Evolutionary conservation across 2,888 invertebrate species (phyloP).

Genomic region (Vesta saturnalis): DNA sequence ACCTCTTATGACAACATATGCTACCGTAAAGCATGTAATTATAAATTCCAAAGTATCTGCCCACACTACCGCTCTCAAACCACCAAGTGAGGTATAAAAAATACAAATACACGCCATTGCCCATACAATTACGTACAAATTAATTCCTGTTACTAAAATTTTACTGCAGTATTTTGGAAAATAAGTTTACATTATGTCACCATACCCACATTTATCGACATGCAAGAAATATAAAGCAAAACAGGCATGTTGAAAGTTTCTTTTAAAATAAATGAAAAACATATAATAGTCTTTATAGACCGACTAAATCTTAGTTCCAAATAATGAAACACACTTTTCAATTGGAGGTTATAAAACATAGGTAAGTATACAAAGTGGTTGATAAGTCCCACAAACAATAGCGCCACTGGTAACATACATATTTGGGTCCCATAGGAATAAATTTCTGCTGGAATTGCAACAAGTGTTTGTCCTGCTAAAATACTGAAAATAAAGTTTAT

Average conservation of each 20-base stretch:
- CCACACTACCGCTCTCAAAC: conserved; percentile 73
- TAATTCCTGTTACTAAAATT: conserved; percentile 72
- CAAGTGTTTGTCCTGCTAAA: conserved; percentile 67
- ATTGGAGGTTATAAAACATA: conserved; percentile 75
- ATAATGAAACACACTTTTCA: conserved; percentile 76
- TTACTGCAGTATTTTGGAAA: not conserved
- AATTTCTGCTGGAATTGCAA: conserved; percentile 79
- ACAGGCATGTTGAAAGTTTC: conserved; percentile 71
- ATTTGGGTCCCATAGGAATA: conserved; percentile 78
- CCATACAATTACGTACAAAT: conserved; percentile 70
- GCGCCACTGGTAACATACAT: conserved; percentile 60
- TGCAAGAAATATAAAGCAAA: conserved; percentile 74
- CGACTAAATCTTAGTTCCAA: conserved; percentile 72
- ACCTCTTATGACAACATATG: conserved; percentile 54
- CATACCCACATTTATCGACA: conserved; percentile 75
- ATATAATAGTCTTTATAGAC: conserved; percentile 68
- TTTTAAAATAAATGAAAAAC: conserved; percentile 68
- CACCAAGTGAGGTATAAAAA: conserved; percentile 77
- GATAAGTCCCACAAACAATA: conserved; percentile 50
- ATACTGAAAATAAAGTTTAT: not conserved
- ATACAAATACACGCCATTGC: conserved; percentile 76
- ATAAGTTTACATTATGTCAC: not conserved
- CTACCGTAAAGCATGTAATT: conserved; percentile 55
- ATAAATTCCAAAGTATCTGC: conserved; percentile 67
- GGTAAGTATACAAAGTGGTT: conserved; percentile 64